These are phyloP conservation scores for Labroides dimidiatus DNA, from an alignment of 2,797 vertebrate genomes.

Conservation along the genomic window DNA sequence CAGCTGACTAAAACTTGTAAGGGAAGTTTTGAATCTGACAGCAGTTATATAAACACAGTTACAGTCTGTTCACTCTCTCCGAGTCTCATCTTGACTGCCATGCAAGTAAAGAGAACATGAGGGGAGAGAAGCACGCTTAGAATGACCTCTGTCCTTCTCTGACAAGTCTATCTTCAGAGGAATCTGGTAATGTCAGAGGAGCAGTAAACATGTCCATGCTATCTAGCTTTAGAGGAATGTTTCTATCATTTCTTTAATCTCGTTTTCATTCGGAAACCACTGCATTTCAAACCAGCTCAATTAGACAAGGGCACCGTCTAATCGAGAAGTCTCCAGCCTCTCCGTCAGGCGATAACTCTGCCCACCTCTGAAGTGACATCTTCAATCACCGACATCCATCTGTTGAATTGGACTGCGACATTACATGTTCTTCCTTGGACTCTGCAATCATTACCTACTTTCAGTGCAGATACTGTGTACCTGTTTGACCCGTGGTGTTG, in stretches of 20 bases:
- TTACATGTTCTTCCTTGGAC: constrained; percentile 30
- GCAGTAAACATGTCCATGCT: constrained; percentile 14
- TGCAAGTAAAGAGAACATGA: constrained; percentile 36
- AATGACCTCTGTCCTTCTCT: constrained; percentile 25
- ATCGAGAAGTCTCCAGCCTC: constrained; percentile 32
- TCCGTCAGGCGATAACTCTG: constrained; percentile 29
- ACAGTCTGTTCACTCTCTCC: constrained; percentile 6
- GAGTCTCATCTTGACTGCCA: constrained; percentile 14
- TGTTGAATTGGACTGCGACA: constrained; percentile 31
- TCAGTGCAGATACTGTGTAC: constrained; percentile 34
- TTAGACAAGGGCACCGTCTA: constrained; percentile 40
- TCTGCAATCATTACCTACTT: constrained; percentile 49
- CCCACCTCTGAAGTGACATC: constrained; percentile 39
- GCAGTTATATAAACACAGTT: constrained; percentile 29
- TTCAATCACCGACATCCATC: constrained; percentile 53
- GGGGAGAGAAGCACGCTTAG: constrained; percentile 14
- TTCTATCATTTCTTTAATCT: constrained; percentile 43
- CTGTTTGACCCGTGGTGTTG: constrained; percentile 53
- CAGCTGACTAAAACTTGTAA: constrained; percentile 21
- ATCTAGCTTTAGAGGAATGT: constrained; percentile 21
- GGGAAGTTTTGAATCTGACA: constrained; percentile 23
- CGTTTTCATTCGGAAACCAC: constrained; percentile 41
- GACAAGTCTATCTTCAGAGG: constrained; percentile 30
- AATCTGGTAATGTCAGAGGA: constrained; percentile 27
- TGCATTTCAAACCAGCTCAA: constrained; percentile 48